phyloP scores from a whole-genome alignment of 2,888 invertebrate species.

The Suillia variegata region DNA sequence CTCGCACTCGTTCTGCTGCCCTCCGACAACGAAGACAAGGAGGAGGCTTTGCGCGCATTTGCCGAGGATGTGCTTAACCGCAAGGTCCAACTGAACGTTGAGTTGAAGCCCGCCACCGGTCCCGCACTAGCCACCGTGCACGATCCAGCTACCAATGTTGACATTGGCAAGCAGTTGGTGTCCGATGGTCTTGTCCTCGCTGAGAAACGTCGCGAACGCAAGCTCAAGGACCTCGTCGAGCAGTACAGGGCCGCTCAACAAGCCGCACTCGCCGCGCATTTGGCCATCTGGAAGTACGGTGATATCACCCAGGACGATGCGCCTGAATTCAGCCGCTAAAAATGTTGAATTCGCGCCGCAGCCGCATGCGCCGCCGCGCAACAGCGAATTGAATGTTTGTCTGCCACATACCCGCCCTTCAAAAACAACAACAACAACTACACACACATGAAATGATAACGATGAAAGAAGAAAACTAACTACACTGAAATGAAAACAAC shows the following conservation, averaged over 20 bases:
- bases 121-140: constrained; percentile 58
- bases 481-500: constrained; percentile 16
- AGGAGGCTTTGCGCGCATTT: constrained; percentile 74
- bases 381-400: constrained; percentile 54
- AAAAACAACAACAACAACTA: constrained; percentile 45
- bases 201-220: constrained; percentile 79
- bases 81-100: constrained; percentile 81
- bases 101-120: constrained; percentile 66
- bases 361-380: constrained; percentile 35
- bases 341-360: too few relatives aligned
- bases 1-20: constrained; percentile 86
- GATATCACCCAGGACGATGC: constrained; percentile 73
- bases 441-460: constrained; percentile 24
- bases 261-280: constrained; percentile 81
- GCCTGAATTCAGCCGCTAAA: constrained; percentile 60
- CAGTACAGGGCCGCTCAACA: constrained; percentile 88
- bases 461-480: constrained; percentile 15
- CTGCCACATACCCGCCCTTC: constrained; percentile 62
- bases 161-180: constrained; percentile 76
- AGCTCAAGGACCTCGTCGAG: constrained; percentile 76
- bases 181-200: constrained; percentile 84
- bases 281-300: constrained; percentile 97
- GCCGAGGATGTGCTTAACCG: constrained; percentile 71
- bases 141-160: constrained; percentile 56
- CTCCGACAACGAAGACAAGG: constrained; percentile 82